Conservation (phyloP, 2,797 vertebrate species). For the Lepus oiostolus region DNA sequence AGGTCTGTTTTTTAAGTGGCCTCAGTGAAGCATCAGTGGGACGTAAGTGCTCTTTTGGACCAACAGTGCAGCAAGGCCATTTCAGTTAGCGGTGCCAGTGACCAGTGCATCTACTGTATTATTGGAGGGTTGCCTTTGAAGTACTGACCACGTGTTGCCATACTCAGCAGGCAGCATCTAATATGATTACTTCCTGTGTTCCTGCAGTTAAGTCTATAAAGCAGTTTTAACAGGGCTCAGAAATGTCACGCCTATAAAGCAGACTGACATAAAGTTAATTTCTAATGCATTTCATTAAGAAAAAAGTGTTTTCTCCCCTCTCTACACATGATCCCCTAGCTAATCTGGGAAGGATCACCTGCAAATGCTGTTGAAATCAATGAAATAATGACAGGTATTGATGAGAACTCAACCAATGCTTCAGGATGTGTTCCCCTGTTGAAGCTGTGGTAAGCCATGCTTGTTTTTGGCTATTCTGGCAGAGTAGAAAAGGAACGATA, state of each 20-base stretch:
- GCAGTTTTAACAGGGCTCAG: conserved; percentile 42
- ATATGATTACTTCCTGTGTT: conserved; percentile 62
- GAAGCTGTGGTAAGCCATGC: conserved; percentile 13
- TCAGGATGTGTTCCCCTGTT: conserved; percentile 51
- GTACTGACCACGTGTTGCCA: conserved; percentile 26
- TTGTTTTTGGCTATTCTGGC: conserved; percentile 51
- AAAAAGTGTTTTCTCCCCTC: conserved; percentile 68
- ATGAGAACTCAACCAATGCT: conserved; percentile 1
- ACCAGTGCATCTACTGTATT: not conserved
- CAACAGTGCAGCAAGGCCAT: not conserved
- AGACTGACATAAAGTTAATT: conserved; percentile 69
- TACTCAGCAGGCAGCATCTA: conserved; percentile 44
- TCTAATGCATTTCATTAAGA: conserved; percentile 72
- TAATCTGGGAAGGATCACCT: conserved; percentile 15
- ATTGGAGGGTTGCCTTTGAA: conserved; percentile 6
- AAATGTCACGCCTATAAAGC: conserved; percentile 49
- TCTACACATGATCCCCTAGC: conserved; percentile 29
- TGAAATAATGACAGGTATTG: conserved; percentile 64
- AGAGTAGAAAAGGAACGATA: conserved; percentile 56
- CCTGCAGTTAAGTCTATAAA: conserved; percentile 59
- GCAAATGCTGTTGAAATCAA: conserved; percentile 32
- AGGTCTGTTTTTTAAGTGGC: conserved; percentile 50
- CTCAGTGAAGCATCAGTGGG: conserved; percentile 18
- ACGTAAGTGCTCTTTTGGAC: not conserved
- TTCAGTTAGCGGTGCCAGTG: conserved; percentile 38